Evolutionary conservation across 1,140 invertebrate species (phyloP).

Genomic region (Pogonomyrmex californicus): DNA sequence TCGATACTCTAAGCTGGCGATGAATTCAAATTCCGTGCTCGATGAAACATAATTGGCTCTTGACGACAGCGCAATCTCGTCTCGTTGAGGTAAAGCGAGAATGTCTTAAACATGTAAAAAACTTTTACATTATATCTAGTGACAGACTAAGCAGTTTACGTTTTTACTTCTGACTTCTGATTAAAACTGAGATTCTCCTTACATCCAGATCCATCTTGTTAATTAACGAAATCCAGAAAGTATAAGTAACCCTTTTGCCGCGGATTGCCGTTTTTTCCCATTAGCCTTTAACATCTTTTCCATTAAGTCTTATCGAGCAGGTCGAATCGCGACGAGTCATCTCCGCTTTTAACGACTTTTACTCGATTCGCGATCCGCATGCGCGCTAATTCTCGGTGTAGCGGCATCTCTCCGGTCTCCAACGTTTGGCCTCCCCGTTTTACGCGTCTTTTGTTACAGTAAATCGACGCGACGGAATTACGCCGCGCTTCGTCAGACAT

Average conservation of each 20-base stretch:
- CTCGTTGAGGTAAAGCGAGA: neutral
- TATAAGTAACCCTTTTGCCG: neutral
- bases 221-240: neutral
- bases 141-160: neutral
- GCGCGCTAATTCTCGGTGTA: slow-evolving; percentile 19
- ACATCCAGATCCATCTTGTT: neutral
- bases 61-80: neutral
- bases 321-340: slow-evolving; percentile 29
- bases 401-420: slow-evolving; percentile 17
- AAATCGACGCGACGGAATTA: slow-evolving; percentile 66
- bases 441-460: slow-evolving; percentile 57
- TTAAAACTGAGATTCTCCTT: neutral
- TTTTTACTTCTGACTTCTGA: neutral
- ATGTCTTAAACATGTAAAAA: neutral
- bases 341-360: slow-evolving; percentile 21
- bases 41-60: slow-evolving; percentile 41
- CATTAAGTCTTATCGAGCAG: slow-evolving; percentile 9
- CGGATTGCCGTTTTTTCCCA: neutral
- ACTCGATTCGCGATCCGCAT: slow-evolving; percentile 7
- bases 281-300: neutral
- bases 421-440: slow-evolving; percentile 10
- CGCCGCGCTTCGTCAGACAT: slow-evolving; percentile 57
- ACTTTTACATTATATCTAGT: neutral
- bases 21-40: slow-evolving; percentile 43
- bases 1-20: slow-evolving; percentile 31